These are phyloP conservation scores for Origma solitaria DNA, from an alignment of 2,113 vertebrate species.

Conservation along the genomic window DNA sequence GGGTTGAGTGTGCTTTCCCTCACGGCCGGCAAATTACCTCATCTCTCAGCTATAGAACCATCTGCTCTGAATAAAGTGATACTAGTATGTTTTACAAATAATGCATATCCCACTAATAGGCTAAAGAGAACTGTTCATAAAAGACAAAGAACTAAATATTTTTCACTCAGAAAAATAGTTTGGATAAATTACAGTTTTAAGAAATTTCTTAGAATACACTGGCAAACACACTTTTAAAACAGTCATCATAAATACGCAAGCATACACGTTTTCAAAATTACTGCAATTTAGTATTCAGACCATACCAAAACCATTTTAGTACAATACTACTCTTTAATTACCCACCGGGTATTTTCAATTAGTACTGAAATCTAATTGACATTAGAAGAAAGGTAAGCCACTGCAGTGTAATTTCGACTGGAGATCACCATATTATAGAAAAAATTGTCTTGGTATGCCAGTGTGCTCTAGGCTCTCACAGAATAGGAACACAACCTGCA, in stretches of 20 bases:
- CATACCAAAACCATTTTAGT: constrained; percentile 80
- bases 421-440: constrained; percentile 27
- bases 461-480: constrained; percentile 58
- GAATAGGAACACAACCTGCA: constrained; percentile 34
- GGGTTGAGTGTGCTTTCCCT: no score
- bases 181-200: constrained; percentile 1
- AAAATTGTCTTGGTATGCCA: not conserved
- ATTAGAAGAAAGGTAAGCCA: constrained; percentile 50
- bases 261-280: constrained; percentile 68
- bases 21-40: no score
- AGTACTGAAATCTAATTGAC: constrained; percentile 63
- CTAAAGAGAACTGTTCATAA: constrained; percentile 67
- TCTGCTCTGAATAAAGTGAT: constrained; percentile 75
- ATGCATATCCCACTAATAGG: constrained; percentile 65
- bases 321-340: constrained; percentile 65
- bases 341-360: constrained; percentile 19
- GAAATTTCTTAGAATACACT: constrained; percentile 27
- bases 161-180: constrained; percentile 39
- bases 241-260: constrained; percentile 72
- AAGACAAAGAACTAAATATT: constrained; percentile 62
- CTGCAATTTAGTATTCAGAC: constrained; percentile 77
- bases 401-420: constrained; percentile 59
- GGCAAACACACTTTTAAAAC: constrained; percentile 58
- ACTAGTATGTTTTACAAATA: constrained; percentile 74
- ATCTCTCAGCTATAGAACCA: constrained; percentile 70